Conservation (phyloP, 1,140 invertebrate genomes). For the Drosophila funebris region DNA sequence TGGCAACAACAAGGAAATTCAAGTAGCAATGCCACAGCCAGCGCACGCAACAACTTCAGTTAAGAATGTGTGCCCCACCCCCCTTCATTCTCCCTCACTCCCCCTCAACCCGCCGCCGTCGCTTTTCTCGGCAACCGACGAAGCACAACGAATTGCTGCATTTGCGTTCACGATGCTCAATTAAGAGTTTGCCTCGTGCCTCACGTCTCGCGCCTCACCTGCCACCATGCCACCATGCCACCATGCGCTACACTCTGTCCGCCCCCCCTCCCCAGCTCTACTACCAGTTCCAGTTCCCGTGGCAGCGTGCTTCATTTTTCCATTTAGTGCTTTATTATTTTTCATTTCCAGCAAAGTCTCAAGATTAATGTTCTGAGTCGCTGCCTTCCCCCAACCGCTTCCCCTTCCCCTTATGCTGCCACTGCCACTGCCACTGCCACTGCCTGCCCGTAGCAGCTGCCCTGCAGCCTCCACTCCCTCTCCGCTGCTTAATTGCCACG, state of each 20-base stretch:
- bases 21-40: constrained; percentile 11
- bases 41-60: constrained; percentile 34
- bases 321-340: constrained; percentile 81
- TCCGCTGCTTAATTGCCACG: constrained; percentile 23
- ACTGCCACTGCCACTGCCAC: neutral
- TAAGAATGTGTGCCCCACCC: constrained; percentile 3
- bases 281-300: neutral
- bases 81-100: neutral
- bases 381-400: constrained; percentile 29
- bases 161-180: constrained; percentile 63
- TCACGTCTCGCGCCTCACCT: neutral
- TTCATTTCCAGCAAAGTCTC: constrained; percentile 67
- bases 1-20: constrained; percentile 19
- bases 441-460: neutral
- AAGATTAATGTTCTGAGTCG: constrained; percentile 79
- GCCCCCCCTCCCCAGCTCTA: neutral
- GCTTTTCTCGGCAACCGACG: constrained; percentile 49
- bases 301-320: constrained; percentile 65
- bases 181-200: constrained; percentile 45
- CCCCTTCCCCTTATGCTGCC: neutral
- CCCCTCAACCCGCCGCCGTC: neutral
- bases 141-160: constrained; percentile 75
- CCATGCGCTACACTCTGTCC: too few species aligned
- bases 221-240: too few species aligned
- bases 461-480: neutral